phyloP scores from a whole-genome alignment of 2,113 vertebrate species.

The Rhinolophus ferrumequinum region DNA sequence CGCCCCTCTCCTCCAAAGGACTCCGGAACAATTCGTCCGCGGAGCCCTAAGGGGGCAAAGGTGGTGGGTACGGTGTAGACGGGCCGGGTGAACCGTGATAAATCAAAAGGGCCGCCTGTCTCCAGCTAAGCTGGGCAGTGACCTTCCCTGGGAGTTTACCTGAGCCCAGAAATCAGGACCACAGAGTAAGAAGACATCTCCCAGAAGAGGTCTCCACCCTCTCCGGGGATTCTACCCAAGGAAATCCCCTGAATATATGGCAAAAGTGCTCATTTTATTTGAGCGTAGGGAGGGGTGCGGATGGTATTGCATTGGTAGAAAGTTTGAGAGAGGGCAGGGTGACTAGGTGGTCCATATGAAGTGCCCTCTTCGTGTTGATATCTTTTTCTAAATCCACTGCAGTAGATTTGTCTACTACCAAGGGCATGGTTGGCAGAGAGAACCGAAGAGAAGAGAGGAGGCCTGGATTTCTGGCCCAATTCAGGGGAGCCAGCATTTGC shows the following conservation, averaged over 20 bases:
- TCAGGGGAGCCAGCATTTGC: neutral
- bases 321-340: constrained; percentile 58
- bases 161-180: neutral
- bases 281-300: neutral
- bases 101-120: neutral
- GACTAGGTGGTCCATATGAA: neutral
- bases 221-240: neutral
- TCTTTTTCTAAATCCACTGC: neutral
- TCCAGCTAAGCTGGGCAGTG: neutral
- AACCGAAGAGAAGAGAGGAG: neutral
- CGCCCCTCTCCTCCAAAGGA: neutral
- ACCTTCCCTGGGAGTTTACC: neutral
- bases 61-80: neutral
- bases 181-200: neutral
- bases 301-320: constrained; percentile 55
- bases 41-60: neutral
- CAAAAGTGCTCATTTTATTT: neutral
- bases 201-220: neutral
- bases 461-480: neutral
- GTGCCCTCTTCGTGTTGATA: neutral
- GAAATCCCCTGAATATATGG: neutral
- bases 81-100: neutral
- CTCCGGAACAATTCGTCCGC: neutral
- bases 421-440: neutral
- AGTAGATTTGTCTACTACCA: neutral